Evolutionary conservation across 2,797 vertebrate genomes (phyloP).

Genomic region (Mastacembelus armatus): DNA sequence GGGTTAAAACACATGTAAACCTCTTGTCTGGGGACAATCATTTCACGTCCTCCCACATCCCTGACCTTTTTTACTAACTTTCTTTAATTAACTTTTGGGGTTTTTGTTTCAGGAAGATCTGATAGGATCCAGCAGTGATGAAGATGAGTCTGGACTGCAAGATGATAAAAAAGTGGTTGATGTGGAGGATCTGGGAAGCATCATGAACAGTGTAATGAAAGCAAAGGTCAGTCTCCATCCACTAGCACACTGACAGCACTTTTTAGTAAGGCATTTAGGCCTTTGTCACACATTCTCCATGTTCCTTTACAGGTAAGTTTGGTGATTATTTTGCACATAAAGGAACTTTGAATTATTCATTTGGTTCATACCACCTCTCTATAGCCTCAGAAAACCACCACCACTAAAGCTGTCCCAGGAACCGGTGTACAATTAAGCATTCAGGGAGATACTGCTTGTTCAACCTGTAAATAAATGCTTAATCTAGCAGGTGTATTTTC

Average conservation of each 20-base stretch:
- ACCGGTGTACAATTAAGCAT: neutral
- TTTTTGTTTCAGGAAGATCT: slow-evolving; percentile 72
- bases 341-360: neutral
- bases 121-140: slow-evolving; percentile 90
- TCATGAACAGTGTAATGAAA: slow-evolving; percentile 86
- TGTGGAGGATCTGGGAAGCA: slow-evolving; percentile 90
- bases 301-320: neutral
- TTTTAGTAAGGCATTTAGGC: neutral
- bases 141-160: slow-evolving; percentile 78
- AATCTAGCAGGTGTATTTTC: slow-evolving; percentile 34
- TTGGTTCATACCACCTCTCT: neutral
- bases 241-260: neutral
- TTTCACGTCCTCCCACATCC: no score
- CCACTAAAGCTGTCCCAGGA: neutral
- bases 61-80: neutral
- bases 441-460: neutral
- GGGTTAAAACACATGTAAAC: slow-evolving; percentile 4
- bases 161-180: slow-evolving; percentile 84
- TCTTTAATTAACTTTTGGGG: neutral
- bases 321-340: neutral
- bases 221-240: slow-evolving; percentile 85
- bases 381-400: neutral
- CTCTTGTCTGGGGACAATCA: neutral
- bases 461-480: neutral
- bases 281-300: neutral